phyloP scores from a whole-genome alignment of 1,140 invertebrate genomes.

The Lepidurus couesii region DNA sequence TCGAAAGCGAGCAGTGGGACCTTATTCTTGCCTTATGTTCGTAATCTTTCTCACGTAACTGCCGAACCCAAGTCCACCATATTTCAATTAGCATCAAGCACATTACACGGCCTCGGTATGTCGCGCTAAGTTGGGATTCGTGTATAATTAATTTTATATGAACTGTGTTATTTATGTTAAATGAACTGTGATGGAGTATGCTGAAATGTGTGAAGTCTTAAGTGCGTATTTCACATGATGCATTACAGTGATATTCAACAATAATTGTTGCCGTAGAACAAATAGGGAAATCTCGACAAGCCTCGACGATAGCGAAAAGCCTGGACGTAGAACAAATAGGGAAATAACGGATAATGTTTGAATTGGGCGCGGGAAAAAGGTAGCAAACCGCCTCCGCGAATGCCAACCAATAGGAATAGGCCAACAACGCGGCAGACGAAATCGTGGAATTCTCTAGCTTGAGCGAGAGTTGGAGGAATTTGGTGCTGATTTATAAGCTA shows the following conservation, averaged over 20 bases:
- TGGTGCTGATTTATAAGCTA: background rate
- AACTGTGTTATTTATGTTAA: background rate
- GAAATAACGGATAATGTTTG: background rate
- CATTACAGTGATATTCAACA: too few species aligned
- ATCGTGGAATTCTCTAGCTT: constrained; percentile 19
- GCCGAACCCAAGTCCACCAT: constrained; percentile 1
- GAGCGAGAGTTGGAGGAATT: background rate
- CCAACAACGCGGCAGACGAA: background rate
- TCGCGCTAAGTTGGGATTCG: background rate
- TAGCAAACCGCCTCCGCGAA: background rate
- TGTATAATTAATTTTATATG: background rate
- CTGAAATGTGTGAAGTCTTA: too few species aligned
- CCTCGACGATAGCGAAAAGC: too few species aligned
- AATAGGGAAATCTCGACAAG: background rate
- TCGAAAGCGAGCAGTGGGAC: background rate
- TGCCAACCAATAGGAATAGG: background rate
- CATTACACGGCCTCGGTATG: background rate
- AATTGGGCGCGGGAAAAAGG: background rate
- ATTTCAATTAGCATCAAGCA: constrained; percentile 3
- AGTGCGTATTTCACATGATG: too few species aligned
- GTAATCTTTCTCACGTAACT: background rate
- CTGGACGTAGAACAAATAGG: too few species aligned
- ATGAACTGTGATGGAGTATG: background rate
- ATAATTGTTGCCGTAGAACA: too few species aligned
- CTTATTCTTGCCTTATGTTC: background rate